Percentiles rank a stretch among this genome's conserved stretches.
These are phyloP conservation scores for Archips crataeganus DNA, from an alignment of 2,888 invertebrate species.

Conservation along the genomic window DNA sequence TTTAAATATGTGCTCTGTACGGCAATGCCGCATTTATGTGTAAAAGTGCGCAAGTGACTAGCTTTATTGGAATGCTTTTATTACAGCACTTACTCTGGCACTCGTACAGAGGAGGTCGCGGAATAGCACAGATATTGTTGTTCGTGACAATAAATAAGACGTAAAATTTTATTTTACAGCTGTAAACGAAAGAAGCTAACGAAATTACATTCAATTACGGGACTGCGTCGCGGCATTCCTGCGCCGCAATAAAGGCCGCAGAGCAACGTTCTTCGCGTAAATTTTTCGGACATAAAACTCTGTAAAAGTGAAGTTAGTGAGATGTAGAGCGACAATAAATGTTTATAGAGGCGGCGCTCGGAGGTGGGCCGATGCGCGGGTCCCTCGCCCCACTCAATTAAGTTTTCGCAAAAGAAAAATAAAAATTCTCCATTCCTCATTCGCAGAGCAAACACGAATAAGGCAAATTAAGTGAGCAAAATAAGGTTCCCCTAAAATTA, in stretches of 20 bases:
- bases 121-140: slow-evolving; percentile 68
- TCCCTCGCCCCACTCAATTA: slow-evolving; percentile 70
- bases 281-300: slow-evolving; percentile 85
- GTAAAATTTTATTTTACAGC: slow-evolving; percentile 85
- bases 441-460: slow-evolving; percentile 79
- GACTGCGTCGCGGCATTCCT: slow-evolving; percentile 75
- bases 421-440: slow-evolving; percentile 73
- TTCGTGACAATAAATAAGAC: slow-evolving; percentile 81
- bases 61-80: slow-evolving; percentile 65
- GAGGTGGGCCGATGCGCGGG: slow-evolving; percentile 37
- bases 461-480: slow-evolving; percentile 83
- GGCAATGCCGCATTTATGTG: slow-evolving; percentile 49
- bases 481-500: slow-evolving; percentile 76
- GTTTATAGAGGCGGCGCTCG: slow-evolving; percentile 72
- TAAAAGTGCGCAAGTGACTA: slow-evolving; percentile 48
- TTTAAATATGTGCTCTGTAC: slow-evolving; percentile 44
- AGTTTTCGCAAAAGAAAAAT: slow-evolving; percentile 71
- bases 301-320: slow-evolving; percentile 84
- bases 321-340: slow-evolving; percentile 83
- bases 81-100: slow-evolving; percentile 53
- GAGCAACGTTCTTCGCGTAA: slow-evolving; percentile 77
- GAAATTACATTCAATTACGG: slow-evolving; percentile 85
- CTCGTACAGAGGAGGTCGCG: slow-evolving; percentile 53
- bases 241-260: slow-evolving; percentile 76
- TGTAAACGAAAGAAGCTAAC: slow-evolving; percentile 82